These are phyloP conservation scores for Eudasyphora cyanicolor DNA, from an alignment of 2,888 invertebrate species.

Conservation along the genomic window DNA sequence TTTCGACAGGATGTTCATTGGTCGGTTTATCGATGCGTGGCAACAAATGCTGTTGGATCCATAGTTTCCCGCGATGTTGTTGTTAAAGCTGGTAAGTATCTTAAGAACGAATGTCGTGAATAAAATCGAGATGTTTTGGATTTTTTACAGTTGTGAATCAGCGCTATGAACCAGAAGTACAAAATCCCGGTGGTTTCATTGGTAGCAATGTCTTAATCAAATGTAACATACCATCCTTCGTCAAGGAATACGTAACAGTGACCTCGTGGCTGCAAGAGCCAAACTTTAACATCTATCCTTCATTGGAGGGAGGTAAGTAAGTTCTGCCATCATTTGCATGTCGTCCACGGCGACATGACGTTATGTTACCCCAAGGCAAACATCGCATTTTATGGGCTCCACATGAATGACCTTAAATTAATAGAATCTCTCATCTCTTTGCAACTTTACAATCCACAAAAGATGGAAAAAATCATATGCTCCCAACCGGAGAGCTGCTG, in stretches of 20 bases:
- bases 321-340: no score
- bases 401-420: constrained; percentile 48
- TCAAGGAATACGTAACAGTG: constrained; percentile 82
- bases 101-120: neutral
- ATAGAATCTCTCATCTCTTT: constrained; percentile 43
- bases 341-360: neutral
- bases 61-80: constrained; percentile 82
- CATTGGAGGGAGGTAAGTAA: constrained; percentile 81
- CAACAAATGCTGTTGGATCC: constrained; percentile 81
- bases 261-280: constrained; percentile 83
- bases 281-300: constrained; percentile 82
- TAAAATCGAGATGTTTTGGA: neutral
- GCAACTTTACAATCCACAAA: constrained; percentile 42
- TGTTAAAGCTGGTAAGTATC: constrained; percentile 80
- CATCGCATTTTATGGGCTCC: constrained; percentile 42
- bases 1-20: constrained; percentile 83
- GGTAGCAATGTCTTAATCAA: constrained; percentile 82
- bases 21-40: constrained; percentile 82
- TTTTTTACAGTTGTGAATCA: constrained; percentile 81
- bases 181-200: constrained; percentile 82
- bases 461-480: constrained; percentile 83
- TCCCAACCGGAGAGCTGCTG: constrained; percentile 83
- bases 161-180: constrained; percentile 82
- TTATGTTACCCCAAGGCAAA: constrained; percentile 34
- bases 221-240: constrained; percentile 82